Conservation (phyloP, 2,797 vertebrate genomes). For the Neosilurus mollespiculum region DNA sequence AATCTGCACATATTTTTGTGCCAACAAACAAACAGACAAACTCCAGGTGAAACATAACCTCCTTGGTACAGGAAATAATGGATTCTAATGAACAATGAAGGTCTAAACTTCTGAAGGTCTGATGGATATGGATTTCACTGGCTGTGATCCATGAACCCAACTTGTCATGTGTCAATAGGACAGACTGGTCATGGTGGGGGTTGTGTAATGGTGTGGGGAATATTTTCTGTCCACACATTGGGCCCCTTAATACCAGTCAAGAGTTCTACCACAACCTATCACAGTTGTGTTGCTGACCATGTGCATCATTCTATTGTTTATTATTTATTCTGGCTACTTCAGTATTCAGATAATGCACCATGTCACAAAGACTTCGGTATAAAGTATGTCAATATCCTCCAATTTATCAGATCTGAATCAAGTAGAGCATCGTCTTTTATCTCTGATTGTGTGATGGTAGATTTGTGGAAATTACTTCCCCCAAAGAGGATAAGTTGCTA, state of each 20-base stretch:
- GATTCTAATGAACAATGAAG: neutral
- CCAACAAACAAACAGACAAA: no score
- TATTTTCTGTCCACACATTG: neutral
- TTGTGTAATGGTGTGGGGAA: neutral
- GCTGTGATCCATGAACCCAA: neutral
- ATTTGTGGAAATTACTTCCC: neutral
- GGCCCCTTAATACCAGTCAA: neutral
- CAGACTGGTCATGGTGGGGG: neutral
- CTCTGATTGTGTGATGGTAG: neutral
- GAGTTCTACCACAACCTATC: no score
- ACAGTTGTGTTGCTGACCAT: no score
- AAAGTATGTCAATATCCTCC: no score
- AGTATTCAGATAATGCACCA: no score
- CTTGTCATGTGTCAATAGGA: neutral
- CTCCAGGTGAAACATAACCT: no score
- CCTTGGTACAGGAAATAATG: no score
- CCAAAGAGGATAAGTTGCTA: no score
- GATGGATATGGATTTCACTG: neutral
- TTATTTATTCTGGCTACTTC: no score
- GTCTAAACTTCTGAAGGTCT: neutral
- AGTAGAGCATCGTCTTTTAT: neutral
- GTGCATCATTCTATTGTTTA: no score
- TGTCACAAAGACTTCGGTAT: neutral
- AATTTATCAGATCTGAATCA: no score
- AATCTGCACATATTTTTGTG: no score